Evolutionary conservation across 2,888 invertebrate species (phyloP).

Genomic region (Protodeltote pygarga): DNA sequence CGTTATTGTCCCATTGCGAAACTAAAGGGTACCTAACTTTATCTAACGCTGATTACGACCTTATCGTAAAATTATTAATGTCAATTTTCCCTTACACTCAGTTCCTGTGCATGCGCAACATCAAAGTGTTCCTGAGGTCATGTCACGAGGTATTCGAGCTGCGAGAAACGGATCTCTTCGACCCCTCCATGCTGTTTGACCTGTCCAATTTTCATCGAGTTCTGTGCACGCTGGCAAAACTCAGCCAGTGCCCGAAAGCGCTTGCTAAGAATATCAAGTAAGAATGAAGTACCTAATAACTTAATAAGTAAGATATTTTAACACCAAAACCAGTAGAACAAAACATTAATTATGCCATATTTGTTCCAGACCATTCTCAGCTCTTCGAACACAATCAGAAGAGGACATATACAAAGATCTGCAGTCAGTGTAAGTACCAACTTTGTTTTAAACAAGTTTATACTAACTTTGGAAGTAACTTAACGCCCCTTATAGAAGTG

Average conservation of each 20-base stretch:
- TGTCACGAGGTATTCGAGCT: constrained; percentile 95
- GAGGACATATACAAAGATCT: constrained; percentile 95
- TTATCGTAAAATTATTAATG: too few relatives aligned
- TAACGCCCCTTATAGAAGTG: constrained; percentile 64
- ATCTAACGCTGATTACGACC: too few relatives aligned
- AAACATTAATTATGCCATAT: not conserved
- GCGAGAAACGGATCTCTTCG: constrained; percentile 95
- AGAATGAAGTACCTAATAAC: too few relatives aligned
- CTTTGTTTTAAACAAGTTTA: constrained; percentile 5
- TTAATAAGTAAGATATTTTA: too few relatives aligned
- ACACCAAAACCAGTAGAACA: too few relatives aligned
- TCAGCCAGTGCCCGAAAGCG: constrained; percentile 93
- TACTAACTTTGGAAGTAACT: constrained; percentile 27
- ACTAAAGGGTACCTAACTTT: too few relatives aligned
- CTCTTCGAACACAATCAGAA: constrained; percentile 92
- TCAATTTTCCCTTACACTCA: constrained; percentile 69
- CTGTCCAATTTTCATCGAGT: constrained; percentile 98
- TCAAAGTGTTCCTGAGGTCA: constrained; percentile 95
- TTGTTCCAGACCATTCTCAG: constrained; percentile 92
- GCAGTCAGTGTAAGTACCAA: constrained; percentile 91
- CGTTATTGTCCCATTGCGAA: too few relatives aligned
- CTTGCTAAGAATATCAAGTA: constrained; percentile 90
- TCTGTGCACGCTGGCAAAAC: constrained; percentile 94
- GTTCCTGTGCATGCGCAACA: constrained; percentile 98
- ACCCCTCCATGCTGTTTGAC: constrained; percentile 98